Evolutionary conservation across 2,888 invertebrate species (phyloP).

Genomic region (Synergus gifuensis): DNA sequence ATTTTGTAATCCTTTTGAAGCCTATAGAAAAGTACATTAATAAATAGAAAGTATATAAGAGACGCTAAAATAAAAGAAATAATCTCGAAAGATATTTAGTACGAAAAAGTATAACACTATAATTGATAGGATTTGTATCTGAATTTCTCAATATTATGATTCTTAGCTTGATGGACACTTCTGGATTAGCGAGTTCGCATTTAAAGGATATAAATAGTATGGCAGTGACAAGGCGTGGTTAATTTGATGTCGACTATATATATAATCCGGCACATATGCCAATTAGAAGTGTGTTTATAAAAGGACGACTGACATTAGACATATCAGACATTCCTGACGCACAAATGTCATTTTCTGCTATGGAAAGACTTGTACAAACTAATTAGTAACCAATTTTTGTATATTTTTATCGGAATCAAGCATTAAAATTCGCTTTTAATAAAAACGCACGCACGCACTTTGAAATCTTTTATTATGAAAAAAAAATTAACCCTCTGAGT

Average conservation of each 20-base stretch:
- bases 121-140: background rate
- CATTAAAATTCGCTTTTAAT: background rate
- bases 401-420: background rate
- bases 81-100: too few species aligned
- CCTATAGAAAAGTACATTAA: too few species aligned
- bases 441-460: background rate
- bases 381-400: conserved; percentile 6
- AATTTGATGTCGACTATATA: conserved; percentile 29
- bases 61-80: too few species aligned
- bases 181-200: background rate
- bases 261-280: conserved; percentile 33
- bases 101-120: too few species aligned
- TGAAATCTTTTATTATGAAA: too few species aligned
- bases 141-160: conserved; percentile 8
- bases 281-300: conserved; percentile 38
- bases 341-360: background rate
- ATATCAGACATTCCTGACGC: background rate
- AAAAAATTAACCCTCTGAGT: too few species aligned
- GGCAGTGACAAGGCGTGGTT: conserved; percentile 12
- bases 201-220: conserved; percentile 26
- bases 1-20: too few species aligned
- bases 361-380: conserved; percentile 18
- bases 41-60: too few species aligned
- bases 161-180: conserved; percentile 9
- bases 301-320: conserved; percentile 20